Evolutionary conservation across 2,797 vertebrate genomes (phyloP).

Genomic region (Chrysocyon brachyurus): DNA sequence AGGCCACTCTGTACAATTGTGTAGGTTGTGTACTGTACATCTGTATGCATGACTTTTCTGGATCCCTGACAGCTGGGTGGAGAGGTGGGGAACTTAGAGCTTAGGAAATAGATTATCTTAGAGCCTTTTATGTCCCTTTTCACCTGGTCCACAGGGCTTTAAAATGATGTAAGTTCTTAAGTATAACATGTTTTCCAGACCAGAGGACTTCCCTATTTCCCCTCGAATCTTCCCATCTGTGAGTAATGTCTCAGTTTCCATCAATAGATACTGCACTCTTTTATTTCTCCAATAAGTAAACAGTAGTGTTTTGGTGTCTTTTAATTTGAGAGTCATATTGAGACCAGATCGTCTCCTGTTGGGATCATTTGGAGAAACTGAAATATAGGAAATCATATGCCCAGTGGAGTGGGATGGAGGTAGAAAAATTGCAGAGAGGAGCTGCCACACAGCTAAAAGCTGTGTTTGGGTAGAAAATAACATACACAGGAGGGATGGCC

Average conservation of each 20-base stretch:
- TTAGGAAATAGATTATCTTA: background rate
- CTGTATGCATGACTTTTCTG: background rate
- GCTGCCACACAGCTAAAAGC: background rate
- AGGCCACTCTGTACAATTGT: fast-evolving
- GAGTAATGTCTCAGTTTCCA: background rate
- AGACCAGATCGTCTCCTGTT: background rate
- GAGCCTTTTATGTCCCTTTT: background rate
- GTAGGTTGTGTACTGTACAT: background rate
- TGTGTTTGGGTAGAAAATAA: background rate
- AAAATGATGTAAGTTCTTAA: background rate
- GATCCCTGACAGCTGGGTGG: background rate
- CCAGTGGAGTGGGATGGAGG: too few relatives aligned
- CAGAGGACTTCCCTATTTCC: background rate
- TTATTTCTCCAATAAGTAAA: background rate
- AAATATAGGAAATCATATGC: background rate
- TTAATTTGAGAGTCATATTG: background rate
- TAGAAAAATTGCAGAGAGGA: background rate
- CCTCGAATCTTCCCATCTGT: background rate
- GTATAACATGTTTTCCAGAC: background rate
- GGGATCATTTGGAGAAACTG: background rate
- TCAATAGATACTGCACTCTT: background rate
- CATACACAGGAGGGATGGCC: too few relatives aligned
- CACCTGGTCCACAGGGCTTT: background rate
- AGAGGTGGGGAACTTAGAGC: background rate
- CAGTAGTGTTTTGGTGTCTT: background rate